phyloP scores from a whole-genome alignment of 2,113 vertebrate species.

The Sula dactylatra region DNA sequence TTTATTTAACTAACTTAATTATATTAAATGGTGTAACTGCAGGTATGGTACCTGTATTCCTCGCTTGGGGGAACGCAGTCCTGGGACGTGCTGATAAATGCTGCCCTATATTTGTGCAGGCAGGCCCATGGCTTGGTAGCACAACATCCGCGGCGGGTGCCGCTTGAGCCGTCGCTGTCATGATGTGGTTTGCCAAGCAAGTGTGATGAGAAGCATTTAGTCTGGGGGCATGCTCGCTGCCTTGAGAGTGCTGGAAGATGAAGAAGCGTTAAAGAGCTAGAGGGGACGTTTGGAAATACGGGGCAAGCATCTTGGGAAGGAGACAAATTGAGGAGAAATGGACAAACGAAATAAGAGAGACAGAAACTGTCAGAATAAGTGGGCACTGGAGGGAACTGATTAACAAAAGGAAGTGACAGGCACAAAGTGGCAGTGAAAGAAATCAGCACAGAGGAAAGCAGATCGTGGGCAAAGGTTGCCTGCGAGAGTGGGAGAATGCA shows the following conservation, averaged over 20 bases:
- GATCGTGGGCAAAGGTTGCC: not conserved
- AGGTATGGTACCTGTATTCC: not conserved
- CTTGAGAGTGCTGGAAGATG: not conserved
- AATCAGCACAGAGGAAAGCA: not conserved
- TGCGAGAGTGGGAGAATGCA: not conserved
- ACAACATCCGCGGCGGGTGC: rapidly evolving
- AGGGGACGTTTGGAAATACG: not conserved
- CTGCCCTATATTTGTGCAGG: not conserved
- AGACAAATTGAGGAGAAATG: constrained; percentile 25
- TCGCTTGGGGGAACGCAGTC: rapidly evolving
- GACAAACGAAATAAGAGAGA: not conserved
- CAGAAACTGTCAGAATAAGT: constrained; percentile 16
- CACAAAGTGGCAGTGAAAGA: constrained; percentile 33
- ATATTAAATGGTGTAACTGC: not conserved
- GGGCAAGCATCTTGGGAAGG: not conserved
- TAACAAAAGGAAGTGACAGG: not conserved
- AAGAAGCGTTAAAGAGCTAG: not conserved
- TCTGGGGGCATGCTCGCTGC: not conserved
- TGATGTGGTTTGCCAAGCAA: not conserved
- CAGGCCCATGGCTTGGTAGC: not conserved
- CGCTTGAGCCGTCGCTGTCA: not conserved
- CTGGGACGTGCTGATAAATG: not conserved
- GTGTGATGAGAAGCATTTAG: not conserved
- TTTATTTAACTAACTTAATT: not conserved
- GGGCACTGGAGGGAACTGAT: not conserved